phyloP scores from a whole-genome alignment of 2,888 invertebrate species.

The Callyntrura sp. region DNA sequence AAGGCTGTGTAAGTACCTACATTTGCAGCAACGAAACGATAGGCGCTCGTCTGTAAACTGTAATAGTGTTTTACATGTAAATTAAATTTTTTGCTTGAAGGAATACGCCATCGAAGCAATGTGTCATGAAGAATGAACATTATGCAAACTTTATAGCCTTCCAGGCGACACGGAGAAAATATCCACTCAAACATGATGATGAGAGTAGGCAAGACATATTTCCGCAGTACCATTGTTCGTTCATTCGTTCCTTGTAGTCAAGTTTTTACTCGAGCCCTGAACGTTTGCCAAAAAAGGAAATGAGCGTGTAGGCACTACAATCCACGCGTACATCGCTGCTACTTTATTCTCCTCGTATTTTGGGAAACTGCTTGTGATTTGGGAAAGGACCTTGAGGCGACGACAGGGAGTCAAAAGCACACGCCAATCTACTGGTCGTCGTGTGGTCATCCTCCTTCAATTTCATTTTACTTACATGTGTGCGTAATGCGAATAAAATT shows the following conservation, averaged over 20 bases:
- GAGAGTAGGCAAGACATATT: not conserved
- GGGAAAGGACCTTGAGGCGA: no score
- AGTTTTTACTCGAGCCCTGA: not conserved
- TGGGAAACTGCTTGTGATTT: no score
- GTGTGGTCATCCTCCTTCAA: no score
- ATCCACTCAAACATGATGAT: not conserved
- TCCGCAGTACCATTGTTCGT: not conserved
- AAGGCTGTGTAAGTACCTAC: not conserved
- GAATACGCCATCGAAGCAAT: not conserved
- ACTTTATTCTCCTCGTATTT: no score
- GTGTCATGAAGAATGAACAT: not conserved
- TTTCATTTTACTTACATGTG: no score
- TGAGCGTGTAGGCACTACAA: no score
- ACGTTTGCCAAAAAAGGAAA: not conserved
- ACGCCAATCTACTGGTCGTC: no score
- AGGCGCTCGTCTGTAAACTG: not conserved
- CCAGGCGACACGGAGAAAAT: no score
- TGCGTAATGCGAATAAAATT: no score
- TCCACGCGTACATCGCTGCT: no score
- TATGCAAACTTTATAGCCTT: no score
- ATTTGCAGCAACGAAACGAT: not conserved
- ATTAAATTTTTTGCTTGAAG: slow-evolving; percentile 14
- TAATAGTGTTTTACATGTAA: slow-evolving; percentile 8
- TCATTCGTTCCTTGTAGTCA: not conserved
- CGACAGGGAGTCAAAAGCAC: no score